Percentiles rank a stretch among this genome's conserved stretches.
Conservation (phyloP, 1,140 invertebrate species). For the Caerostris darwini region DNA sequence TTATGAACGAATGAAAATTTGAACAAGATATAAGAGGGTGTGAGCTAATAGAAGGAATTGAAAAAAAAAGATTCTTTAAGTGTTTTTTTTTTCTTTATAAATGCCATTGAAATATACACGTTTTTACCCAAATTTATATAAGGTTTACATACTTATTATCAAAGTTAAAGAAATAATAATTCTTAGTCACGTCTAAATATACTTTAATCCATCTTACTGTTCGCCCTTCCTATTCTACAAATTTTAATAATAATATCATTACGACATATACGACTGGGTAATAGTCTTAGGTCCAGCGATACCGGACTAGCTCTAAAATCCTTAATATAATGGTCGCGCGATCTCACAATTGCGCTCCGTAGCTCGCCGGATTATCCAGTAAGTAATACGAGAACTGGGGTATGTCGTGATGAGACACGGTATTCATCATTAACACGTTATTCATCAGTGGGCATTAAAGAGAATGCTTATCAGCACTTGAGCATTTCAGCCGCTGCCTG, state of each 20-base stretch:
- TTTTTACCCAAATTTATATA: too few relatives aligned
- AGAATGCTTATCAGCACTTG: not conserved
- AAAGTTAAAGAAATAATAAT: too few relatives aligned
- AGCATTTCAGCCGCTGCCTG: not conserved
- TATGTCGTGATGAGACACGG: not conserved
- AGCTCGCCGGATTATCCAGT: not conserved
- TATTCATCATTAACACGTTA: constrained; percentile 20
- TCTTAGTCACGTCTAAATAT: too few relatives aligned
- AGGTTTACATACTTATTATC: too few relatives aligned
- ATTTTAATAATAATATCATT: not conserved
- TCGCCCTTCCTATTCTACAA: not conserved
- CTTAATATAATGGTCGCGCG: not conserved
- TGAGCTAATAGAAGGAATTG: too few relatives aligned
- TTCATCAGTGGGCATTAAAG: not conserved
- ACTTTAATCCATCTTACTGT: not conserved
- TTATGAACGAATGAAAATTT: too few relatives aligned
- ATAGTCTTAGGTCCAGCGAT: not conserved
- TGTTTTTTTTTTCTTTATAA: not conserved
- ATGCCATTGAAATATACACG: not conserved
- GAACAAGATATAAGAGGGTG: too few relatives aligned
- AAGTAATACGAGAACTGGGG: not conserved
- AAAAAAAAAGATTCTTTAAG: too few relatives aligned
- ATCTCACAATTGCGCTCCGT: constrained; percentile 3
- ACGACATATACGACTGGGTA: not conserved
- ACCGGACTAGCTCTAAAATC: not conserved